Evolutionary conservation across 2,888 invertebrate genomes (phyloP), one percentile per base, ranked within the genome.

Genomic region (Aphidoletes aphidimyza): DNA sequence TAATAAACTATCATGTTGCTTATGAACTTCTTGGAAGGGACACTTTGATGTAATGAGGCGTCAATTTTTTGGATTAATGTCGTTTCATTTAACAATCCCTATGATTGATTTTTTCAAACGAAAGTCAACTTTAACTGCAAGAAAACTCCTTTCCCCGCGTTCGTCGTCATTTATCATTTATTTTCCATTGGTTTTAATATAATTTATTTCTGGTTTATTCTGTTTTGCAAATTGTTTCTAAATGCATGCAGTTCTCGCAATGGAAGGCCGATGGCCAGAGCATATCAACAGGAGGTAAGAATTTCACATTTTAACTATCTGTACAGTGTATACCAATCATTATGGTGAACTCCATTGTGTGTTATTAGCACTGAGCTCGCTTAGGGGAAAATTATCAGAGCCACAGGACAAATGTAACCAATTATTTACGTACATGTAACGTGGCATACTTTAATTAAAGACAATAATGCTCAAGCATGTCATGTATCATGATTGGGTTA

Each of bases 201-300:
- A 14, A 69, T 69, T 69, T 69, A 30, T 30, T 30, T 69, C 69
- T 69, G 34, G 30, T 69, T 69, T 30, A 69, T 69, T 30, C 34
- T 14, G 30, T 69, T 30, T 30, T 69, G 6, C 69, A 69, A n/a
- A 26, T 69, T n/a, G n/a, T 9, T 54, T 54, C 54, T 6, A 69
- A 69, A 30, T 69, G 26, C 69, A 69, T 30, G 22, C 30, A 84
- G 84, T 84, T 84, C 59, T 84, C 84, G 39, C 84, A 84, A 84
- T 84, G 84, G 84, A 84, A 84, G 59, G n/a, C 49, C 54, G 84
- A 59, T 37, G 84, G 84, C 8, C 84, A 84, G 36, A 49, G 59
- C 19, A 54, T 45, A 83, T 45, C 54, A 37, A 49, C 59, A 37
- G 84, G 84, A 84, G 84, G 84, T 84, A 84, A 84, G 83, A 45